These are phyloP conservation scores for Bombylius discolor DNA, from an alignment of 2,888 invertebrate genomes.

Conservation along the genomic window DNA sequence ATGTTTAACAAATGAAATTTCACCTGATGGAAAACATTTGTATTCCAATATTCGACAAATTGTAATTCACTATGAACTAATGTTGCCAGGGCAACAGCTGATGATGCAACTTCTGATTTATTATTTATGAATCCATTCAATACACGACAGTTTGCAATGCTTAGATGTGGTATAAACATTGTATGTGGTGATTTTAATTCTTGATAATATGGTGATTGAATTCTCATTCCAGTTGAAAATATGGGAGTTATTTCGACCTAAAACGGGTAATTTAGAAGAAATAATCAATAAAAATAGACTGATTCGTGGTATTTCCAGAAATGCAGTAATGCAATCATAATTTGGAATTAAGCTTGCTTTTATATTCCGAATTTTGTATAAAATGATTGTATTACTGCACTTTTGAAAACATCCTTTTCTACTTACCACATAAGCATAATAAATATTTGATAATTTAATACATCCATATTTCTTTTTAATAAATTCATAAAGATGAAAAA, in stretches of 20 bases:
- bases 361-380: too few relatives aligned
- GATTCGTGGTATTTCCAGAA: too few relatives aligned
- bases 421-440: slow-evolving; percentile 13
- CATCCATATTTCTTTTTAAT: slow-evolving; percentile 26
- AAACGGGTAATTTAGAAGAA: not conserved
- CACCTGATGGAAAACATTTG: slow-evolving; percentile 13
- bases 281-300: too few relatives aligned
- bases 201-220: not conserved
- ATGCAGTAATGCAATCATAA: too few relatives aligned
- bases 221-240: not conserved
- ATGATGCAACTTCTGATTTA: not conserved
- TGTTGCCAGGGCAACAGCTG: slow-evolving; percentile 8
- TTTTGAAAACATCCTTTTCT: not conserved
- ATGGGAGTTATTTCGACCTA: slow-evolving; percentile 7
- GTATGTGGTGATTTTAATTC: not conserved
- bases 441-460: slow-evolving; percentile 11
- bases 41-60: slow-evolving; percentile 15
- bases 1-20: too few relatives aligned
- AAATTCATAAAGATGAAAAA: slow-evolving; percentile 23
- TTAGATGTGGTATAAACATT: not conserved
- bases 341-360: too few relatives aligned
- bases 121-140: not conserved
- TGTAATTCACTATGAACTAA: slow-evolving; percentile 14
- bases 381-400: too few relatives aligned
- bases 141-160: not conserved